Evolutionary conservation across 1,140 invertebrate genomes (phyloP).

Genomic region (Drosophila eugracilis): DNA sequence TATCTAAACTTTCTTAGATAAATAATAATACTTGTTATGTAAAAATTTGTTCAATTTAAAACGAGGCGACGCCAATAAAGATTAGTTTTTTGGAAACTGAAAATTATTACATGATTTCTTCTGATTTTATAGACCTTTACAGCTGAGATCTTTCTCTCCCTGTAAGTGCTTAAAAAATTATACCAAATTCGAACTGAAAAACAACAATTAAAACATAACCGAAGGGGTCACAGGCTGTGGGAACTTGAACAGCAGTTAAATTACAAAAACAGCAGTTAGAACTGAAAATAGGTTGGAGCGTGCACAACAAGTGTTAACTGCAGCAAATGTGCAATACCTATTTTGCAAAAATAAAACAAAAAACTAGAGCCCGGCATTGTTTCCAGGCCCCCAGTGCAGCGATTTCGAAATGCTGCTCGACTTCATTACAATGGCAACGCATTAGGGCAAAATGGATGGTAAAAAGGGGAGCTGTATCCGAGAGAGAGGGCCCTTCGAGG

Average conservation of each 20-base stretch:
- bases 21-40: too few relatives aligned
- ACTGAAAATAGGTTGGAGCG: slow-evolving; percentile 13
- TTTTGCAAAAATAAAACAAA: slow-evolving; percentile 30
- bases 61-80: too few relatives aligned
- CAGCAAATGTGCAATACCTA: slow-evolving; percentile 69
- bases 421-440: slow-evolving; percentile 60
- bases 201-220: slow-evolving; percentile 24
- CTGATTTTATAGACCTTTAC: too few relatives aligned
- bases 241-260: slow-evolving; percentile 58
- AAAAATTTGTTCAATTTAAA: too few relatives aligned
- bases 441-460: slow-evolving; percentile 46
- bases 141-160: too few relatives aligned
- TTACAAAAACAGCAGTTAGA: slow-evolving; percentile 29
- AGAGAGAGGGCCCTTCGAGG: neutral
- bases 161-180: slow-evolving; percentile 6
- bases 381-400: slow-evolving; percentile 46
- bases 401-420: slow-evolving; percentile 47
- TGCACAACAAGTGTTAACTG: slow-evolving; percentile 66
- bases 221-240: slow-evolving; percentile 23
- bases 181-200: slow-evolving; percentile 5
- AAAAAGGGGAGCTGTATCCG: slow-evolving; percentile 1
- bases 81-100: too few relatives aligned
- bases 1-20: too few relatives aligned
- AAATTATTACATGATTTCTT: too few relatives aligned
- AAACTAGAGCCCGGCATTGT: slow-evolving; percentile 54